These are phyloP conservation scores for Charina bottae DNA, from an alignment of 2,113 vertebrate species.

Conservation along the genomic window DNA sequence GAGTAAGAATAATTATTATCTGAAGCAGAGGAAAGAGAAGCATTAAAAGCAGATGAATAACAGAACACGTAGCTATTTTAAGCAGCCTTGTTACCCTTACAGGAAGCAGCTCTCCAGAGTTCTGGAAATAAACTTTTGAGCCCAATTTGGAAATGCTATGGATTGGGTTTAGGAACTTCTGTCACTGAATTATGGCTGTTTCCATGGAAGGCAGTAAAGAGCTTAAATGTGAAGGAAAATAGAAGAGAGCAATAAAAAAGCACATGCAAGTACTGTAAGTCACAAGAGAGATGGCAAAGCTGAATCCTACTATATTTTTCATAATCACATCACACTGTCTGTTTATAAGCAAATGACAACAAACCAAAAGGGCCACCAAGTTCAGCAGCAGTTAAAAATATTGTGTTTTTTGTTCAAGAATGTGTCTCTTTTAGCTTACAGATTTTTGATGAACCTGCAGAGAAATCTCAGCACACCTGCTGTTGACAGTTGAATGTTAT, in stretches of 20 bases:
- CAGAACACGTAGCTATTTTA: not conserved
- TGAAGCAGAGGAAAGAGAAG: not conserved
- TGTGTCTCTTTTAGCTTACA: not conserved
- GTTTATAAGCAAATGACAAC: slow-evolving; percentile 19
- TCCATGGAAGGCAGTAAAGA: not conserved
- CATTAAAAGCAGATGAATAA: not conserved
- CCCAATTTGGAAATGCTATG: not conserved
- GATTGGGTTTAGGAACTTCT: no score
- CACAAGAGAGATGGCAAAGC: not conserved
- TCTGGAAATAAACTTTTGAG: not conserved
- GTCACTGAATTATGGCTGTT: not conserved
- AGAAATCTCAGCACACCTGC: not conserved
- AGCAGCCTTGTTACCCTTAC: not conserved
- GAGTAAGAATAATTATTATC: not conserved
- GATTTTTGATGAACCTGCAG: slow-evolving; percentile 4
- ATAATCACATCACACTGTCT: not conserved
- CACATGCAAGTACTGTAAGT: not conserved
- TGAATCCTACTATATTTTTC: slow-evolving; percentile 15
- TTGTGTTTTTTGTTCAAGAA: slow-evolving; percentile 6
- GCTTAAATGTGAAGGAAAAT: not conserved
- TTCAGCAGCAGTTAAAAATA: not conserved
- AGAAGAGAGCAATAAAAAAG: not conserved
- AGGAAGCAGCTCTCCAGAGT: not conserved
- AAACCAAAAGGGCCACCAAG: slow-evolving; percentile 20
- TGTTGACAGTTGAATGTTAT: not conserved